Base-by-base conservation (phyloP, 2,888 invertebrate species). In the Hecatera dysodea region DNA sequence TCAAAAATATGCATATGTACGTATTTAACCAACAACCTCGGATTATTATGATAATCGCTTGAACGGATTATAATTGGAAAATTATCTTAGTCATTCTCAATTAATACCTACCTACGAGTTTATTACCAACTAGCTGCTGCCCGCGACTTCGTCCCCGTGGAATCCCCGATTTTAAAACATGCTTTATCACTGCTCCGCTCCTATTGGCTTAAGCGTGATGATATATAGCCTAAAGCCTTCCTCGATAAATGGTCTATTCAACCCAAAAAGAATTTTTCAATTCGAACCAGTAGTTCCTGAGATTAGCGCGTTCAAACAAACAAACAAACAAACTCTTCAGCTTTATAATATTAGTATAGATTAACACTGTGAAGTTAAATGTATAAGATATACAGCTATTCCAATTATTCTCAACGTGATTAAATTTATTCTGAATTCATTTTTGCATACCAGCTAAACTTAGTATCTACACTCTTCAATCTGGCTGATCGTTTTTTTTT, bases 1-100 rank as follows among this genome's bases (percentile, higher is more conserved):
- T 83, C 55, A 67, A 70, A 72, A 76, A 69, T 67, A 67, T 44
- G 22, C 22, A 73, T 56, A 72, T 52, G n/a, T 66, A 72, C 52
- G 22, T 66, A 77, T 67, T 72, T 59, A 65, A 52, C 53, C 63
- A 70, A 71, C 71, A 56, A 62, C 66, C 56, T 57, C 24, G 56
- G 55, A 71, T 62, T 63, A 63, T 59, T 67, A 64, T 61, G 27
- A 69, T 81, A 78, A 81, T 75, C 75, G 61, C 60, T 66, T 64
- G 64, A 78, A 73, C 70, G 61, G 62, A 68, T 80, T 72, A 74
- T 82, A 82, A 84, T 84, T 84, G 81, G 83, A 70, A 78, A 69
- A 78, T 81, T 75, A 76, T 83, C 76, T 75, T 55, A 72, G 77
- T 71, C 50, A 69, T 74, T 74, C 73, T 68, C 68, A 74, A 74